A percentile compares a stretch with the other conserved stretches of the same genome.
Conservation (phyloP, 2,888 invertebrate species). For the Parascotia fuliginaria region DNA sequence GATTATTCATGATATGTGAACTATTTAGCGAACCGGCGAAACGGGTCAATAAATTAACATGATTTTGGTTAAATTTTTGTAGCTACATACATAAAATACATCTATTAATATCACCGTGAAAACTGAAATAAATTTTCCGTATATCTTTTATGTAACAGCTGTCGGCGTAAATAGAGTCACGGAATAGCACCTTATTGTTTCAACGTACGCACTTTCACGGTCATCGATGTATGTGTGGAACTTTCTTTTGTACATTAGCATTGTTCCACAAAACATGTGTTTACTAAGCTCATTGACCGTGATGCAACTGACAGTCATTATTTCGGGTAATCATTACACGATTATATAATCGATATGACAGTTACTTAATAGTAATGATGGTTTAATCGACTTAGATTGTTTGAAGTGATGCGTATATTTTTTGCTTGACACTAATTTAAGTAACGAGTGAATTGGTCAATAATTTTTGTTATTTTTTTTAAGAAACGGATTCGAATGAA, state of each 20-base stretch:
- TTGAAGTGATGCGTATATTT: constrained; percentile 17
- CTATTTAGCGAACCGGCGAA: no score
- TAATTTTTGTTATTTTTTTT: no score
- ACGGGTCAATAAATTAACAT: no score
- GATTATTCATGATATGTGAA: no score
- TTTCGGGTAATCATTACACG: constrained; percentile 36
- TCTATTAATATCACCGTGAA: constrained; percentile 20
- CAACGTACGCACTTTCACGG: constrained; percentile 74
- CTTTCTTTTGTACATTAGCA: constrained; percentile 66
- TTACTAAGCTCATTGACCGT: constrained; percentile 41
- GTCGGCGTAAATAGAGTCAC: constrained; percentile 49
- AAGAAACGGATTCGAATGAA: no score
- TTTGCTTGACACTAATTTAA: no score
- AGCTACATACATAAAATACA: no score
- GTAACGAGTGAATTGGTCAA: no score
- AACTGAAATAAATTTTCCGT: constrained; percentile 19
- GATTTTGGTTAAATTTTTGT: no score
- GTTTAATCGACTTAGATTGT: constrained; percentile 6
- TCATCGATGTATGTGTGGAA: constrained; percentile 61
- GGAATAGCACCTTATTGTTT: constrained; percentile 66
- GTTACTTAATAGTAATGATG: constrained; percentile 33
- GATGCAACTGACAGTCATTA: constrained; percentile 46
- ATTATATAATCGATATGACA: constrained; percentile 28
- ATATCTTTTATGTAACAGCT: constrained; percentile 41
- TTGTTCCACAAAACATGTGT: constrained; percentile 39